These are phyloP conservation scores for Amyelois transitella DNA, from an alignment of 1,140 invertebrate genomes.

Conservation along the genomic window DNA sequence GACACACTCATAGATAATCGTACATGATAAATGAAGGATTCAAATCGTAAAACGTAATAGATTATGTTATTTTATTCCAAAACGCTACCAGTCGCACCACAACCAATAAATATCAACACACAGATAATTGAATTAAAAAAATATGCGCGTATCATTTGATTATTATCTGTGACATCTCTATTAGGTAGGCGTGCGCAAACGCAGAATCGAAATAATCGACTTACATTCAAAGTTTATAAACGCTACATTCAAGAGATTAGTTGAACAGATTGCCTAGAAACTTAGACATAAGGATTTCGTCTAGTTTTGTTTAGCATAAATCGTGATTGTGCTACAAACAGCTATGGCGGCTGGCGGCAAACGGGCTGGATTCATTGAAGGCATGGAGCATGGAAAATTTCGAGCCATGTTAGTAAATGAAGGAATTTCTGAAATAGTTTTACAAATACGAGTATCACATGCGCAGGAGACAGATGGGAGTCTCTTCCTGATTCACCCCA, in stretches of 20 bases:
- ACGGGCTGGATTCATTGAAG: neutral
- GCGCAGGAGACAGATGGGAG: too few relatives aligned
- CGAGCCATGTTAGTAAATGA: too few relatives aligned
- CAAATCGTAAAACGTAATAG: neutral
- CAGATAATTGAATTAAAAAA: neutral
- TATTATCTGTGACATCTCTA: neutral
- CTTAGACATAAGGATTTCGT: neutral
- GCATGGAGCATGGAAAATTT: too few relatives aligned
- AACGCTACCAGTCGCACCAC: neutral
- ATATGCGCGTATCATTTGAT: slow-evolving; percentile 1
- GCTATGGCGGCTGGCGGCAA: neutral
- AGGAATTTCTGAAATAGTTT: too few relatives aligned
- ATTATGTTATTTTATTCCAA: neutral
- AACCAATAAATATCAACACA: neutral
- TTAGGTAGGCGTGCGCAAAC: neutral
- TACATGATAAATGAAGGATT: too few relatives aligned
- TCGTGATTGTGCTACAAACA: neutral
- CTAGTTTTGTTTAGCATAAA: neutral
- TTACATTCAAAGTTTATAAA: neutral
- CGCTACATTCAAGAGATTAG: neutral
- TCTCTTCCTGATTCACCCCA: too few relatives aligned
- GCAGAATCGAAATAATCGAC: neutral
- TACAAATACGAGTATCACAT: too few relatives aligned
- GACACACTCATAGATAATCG: too few relatives aligned
- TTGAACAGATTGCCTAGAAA: neutral